A percentile compares a stretch with the other conserved stretches of the same genome.
Evolutionary conservation across 2,113 vertebrate species (phyloP).

Genomic region (Dendropsophus ebraccatus): DNA sequence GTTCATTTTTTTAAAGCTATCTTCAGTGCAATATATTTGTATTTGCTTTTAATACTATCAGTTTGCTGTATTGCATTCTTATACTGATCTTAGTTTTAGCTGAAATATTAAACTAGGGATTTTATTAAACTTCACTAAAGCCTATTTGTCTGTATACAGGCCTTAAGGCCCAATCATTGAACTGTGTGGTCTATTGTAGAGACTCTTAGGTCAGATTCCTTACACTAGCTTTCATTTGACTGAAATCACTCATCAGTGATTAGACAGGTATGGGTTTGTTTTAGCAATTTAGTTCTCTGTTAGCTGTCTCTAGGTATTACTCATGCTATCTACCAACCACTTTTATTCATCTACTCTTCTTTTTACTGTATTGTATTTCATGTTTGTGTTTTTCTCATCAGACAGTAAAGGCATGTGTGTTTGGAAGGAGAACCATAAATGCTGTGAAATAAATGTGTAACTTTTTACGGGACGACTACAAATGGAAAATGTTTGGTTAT

Average conservation of each 20-base stretch:
- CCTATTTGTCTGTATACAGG: not conserved
- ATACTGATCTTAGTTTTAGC: not conserved
- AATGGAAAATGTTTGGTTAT: too few species aligned
- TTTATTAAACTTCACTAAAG: not conserved
- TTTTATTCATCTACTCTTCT: not conserved
- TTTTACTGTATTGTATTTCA: not conserved
- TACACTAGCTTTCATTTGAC: slow-evolving; percentile 15
- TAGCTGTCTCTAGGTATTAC: not conserved
- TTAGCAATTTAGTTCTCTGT: not conserved
- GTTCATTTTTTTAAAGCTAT: not conserved
- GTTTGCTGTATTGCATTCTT: not conserved
- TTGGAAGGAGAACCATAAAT: not conserved
- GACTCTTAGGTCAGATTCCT: slow-evolving; percentile 23
- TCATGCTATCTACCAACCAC: not conserved
- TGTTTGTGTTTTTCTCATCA: slow-evolving; percentile 10
- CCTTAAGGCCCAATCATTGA: not conserved
- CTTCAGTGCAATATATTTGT: not conserved
- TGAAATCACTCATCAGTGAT: slow-evolving; percentile 3
- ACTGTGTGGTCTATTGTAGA: slow-evolving; percentile 17
- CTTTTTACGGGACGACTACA: not conserved
- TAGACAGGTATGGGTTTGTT: not conserved
- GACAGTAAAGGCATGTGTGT: not conserved
- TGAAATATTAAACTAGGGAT: not conserved
- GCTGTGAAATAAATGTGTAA: not conserved
- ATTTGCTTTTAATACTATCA: not conserved